A percentile compares a stretch with the other conserved stretches of the same genome.
Conservation (phyloP, 2,888 invertebrate genomes). For the Caenorhabditis sp. region DNA sequence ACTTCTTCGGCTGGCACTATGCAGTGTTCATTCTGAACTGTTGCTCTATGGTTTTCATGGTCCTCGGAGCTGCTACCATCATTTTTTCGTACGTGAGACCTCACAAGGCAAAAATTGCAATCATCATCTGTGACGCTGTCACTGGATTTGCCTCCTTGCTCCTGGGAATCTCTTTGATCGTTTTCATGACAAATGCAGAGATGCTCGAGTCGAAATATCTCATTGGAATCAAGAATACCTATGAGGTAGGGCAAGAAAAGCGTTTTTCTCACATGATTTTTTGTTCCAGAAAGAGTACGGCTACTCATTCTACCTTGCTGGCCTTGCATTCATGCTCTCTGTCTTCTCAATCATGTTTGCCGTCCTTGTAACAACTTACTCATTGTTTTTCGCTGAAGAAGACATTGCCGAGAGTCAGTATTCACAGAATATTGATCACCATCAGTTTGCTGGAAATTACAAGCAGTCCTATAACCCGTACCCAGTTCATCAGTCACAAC, state of each 20-base stretch:
- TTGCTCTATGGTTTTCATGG: slow-evolving; percentile 68
- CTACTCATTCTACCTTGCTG: slow-evolving; percentile 82
- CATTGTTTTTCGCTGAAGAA: slow-evolving; percentile 73
- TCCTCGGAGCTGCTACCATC: slow-evolving; percentile 65
- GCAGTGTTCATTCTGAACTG: slow-evolving; percentile 78
- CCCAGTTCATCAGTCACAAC: slow-evolving; percentile 36
- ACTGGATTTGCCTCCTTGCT: slow-evolving; percentile 66
- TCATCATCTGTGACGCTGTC: slow-evolving; percentile 64
- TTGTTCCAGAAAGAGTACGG: slow-evolving; percentile 79
- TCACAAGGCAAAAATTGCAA: slow-evolving; percentile 37
- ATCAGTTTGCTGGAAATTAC: slow-evolving; percentile 29
- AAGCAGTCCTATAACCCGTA: slow-evolving; percentile 35
- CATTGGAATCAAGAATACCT: slow-evolving; percentile 80
- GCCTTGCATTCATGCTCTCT: slow-evolving; percentile 75
- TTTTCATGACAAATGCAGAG: slow-evolving; percentile 82
- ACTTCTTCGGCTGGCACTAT: slow-evolving; percentile 83
- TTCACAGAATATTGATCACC: slow-evolving; percentile 39
- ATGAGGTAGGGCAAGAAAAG: slow-evolving; percentile 63
- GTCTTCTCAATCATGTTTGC: slow-evolving; percentile 77
- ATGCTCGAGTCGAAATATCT: slow-evolving; percentile 82
- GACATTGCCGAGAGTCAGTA: slow-evolving; percentile 44
- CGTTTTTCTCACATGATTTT: neutral
- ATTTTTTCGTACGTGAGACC: slow-evolving; percentile 72
- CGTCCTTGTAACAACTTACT: slow-evolving; percentile 75
- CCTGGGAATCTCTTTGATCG: slow-evolving; percentile 75